Percentiles rank a stretch among this genome's conserved stretches.
These are phyloP conservation scores for Saccopteryx bilineata DNA, from an alignment of 2,113 vertebrate genomes.

Conservation along the genomic window DNA sequence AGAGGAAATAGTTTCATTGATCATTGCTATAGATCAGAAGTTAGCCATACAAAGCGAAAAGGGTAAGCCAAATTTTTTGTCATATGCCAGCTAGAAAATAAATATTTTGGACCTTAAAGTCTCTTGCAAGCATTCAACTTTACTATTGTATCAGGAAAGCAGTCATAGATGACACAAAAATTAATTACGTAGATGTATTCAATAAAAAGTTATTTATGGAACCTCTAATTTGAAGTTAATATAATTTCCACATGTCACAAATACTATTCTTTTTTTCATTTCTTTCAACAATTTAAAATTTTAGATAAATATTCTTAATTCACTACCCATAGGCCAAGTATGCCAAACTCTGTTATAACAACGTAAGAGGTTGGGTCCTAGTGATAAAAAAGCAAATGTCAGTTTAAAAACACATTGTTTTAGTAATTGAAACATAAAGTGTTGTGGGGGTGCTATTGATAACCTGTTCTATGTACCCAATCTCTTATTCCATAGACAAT, in stretches of 20 bases:
- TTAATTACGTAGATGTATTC: not conserved
- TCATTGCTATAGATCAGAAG: not conserved
- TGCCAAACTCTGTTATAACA: not conserved
- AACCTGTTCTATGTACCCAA: not conserved
- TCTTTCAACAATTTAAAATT: slow-evolving; percentile 36
- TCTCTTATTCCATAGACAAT: not conserved
- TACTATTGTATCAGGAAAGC: not conserved
- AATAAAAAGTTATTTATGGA: not conserved
- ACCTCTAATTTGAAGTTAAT: not conserved
- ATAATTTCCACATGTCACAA: not conserved
- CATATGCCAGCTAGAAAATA: not conserved
- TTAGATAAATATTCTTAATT: not conserved
- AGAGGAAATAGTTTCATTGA: not conserved
- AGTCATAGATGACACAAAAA: not conserved
- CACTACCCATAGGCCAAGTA: not conserved
- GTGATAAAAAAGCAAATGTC: slow-evolving; percentile 43
- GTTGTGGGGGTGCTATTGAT: not conserved
- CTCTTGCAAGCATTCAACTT: not conserved
- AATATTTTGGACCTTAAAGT: not conserved
- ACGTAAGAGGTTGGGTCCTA: not conserved
- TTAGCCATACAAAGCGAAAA: not conserved
- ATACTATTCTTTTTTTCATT: not conserved
- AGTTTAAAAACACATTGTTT: not conserved
- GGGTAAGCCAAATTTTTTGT: not conserved
- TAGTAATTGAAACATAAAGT: slow-evolving; percentile 21